Conservation (phyloP, 2,888 invertebrate species). For the Drosophila emarginata region DNA sequence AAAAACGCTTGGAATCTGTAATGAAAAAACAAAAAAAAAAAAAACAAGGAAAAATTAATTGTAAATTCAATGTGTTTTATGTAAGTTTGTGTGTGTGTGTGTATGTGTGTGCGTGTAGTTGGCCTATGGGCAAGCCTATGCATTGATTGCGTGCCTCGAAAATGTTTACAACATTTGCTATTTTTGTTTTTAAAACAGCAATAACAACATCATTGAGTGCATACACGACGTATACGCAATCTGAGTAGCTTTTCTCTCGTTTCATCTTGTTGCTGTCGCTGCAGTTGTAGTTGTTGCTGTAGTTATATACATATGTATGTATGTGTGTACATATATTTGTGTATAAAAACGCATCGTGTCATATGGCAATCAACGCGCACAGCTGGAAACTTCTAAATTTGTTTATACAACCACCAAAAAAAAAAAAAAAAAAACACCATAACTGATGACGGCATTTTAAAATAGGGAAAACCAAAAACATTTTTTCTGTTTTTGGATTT, state of each 20-base stretch:
- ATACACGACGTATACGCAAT: conserved; percentile 58
- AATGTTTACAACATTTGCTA: conserved; percentile 65
- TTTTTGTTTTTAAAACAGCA: conserved; percentile 45
- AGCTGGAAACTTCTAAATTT: conserved; percentile 72
- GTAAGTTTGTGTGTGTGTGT: conserved; percentile 17
- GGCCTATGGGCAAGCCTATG: conserved; percentile 21
- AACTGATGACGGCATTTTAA: conserved; percentile 34
- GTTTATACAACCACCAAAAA: conserved; percentile 46
- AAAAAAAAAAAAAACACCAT: not conserved
- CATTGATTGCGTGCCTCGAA: conserved; percentile 49
- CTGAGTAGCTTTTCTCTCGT: conserved; percentile 25
- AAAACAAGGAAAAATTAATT: conserved; percentile 55
- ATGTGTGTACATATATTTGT: conserved; percentile 25
- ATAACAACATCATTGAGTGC: conserved; percentile 8
- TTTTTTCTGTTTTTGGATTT: conserved; percentile 11
- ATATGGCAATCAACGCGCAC: conserved; percentile 73
- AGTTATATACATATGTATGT: too few species aligned
- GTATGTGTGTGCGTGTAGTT: conserved; percentile 10
- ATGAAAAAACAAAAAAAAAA: conserved; percentile 49
- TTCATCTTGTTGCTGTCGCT: conserved; percentile 4
- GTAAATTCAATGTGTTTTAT: conserved; percentile 51
- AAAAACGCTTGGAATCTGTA: conserved; percentile 63
- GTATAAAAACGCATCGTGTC: conserved; percentile 75
- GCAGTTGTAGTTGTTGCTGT: not conserved
- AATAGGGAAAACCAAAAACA: conserved; percentile 42